Conservation (phyloP, 2,113 vertebrate species). For the Pampusana beccarii region DNA sequence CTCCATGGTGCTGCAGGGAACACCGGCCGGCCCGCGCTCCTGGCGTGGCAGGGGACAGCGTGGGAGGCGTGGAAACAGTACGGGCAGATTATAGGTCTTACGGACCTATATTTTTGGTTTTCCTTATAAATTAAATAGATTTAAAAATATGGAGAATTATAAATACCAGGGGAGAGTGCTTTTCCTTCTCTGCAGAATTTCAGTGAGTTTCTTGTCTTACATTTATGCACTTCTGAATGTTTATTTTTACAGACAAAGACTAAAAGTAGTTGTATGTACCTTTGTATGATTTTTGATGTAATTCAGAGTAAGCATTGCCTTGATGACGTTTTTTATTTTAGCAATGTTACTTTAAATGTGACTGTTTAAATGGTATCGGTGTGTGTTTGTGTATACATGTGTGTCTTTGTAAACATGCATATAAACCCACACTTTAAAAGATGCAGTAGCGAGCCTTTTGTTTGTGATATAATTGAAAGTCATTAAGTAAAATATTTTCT, state of each 20-base stretch:
- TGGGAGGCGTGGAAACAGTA: accelerated
- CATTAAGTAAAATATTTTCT: not conserved
- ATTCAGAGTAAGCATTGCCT: not conserved
- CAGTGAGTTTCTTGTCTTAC: not conserved
- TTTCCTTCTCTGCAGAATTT: not conserved
- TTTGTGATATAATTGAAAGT: not conserved
- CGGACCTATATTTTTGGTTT: not conserved
- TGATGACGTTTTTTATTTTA: not conserved
- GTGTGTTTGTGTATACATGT: not conserved
- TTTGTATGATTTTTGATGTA: not conserved
- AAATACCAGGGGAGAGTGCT: not conserved
- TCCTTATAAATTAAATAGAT: not conserved
- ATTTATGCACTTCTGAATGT: not conserved
- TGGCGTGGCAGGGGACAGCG: accelerated
- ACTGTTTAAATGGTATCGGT: not conserved
- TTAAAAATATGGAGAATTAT: not conserved
- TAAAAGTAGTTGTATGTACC: not conserved
- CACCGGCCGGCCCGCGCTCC: accelerated
- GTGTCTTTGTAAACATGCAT: not conserved
- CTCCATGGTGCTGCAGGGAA: not conserved
- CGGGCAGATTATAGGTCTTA: not conserved
- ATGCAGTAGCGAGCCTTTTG: not conserved
- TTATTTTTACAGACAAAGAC: not conserved
- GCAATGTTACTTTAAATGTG: not conserved
- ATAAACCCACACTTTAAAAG: not conserved